Percentiles rank a stretch among this genome's conserved stretches.
Conservation (phyloP, 2,888 invertebrate species). For the Crocallis elinguaria region DNA sequence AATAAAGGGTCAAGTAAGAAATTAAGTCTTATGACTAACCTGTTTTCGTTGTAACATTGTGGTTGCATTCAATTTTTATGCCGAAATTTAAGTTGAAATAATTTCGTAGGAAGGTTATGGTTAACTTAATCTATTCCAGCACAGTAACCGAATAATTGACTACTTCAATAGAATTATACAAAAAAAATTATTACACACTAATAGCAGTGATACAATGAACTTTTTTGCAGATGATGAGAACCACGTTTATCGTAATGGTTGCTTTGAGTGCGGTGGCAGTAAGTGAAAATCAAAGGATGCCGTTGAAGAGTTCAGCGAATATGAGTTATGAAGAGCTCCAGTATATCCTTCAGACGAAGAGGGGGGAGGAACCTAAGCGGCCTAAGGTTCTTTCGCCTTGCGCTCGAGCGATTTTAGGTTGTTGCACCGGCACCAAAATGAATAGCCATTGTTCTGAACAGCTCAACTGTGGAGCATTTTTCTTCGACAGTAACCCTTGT, state of each 20-base stretch:
- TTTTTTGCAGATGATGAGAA: slow-evolving; percentile 59
- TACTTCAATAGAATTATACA: neutral
- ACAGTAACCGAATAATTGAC: slow-evolving; percentile 10
- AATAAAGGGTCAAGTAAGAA: slow-evolving; percentile 10
- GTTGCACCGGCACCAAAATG: slow-evolving; percentile 85
- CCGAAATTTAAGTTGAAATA: neutral
- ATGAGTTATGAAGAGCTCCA: slow-evolving; percentile 63
- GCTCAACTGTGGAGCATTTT: slow-evolving; percentile 88
- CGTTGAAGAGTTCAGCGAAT: slow-evolving; percentile 58
- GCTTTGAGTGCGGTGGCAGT: slow-evolving; percentile 46
- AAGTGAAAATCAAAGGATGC: slow-evolving; percentile 53
- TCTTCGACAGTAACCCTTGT: slow-evolving; percentile 91
- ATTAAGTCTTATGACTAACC: neutral
- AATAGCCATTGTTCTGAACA: slow-evolving; percentile 88
- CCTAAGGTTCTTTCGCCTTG: slow-evolving; percentile 83
- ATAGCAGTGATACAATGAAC: slow-evolving; percentile 17
- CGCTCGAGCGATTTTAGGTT: slow-evolving; percentile 90
- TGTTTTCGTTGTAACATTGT: too few species aligned
- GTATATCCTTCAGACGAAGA: slow-evolving; percentile 58
- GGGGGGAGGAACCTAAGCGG: slow-evolving; percentile 45
- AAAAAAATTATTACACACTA: slow-evolving; percentile 10
- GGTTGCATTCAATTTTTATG: too few species aligned
- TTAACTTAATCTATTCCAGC: neutral
- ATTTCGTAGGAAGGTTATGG: neutral
- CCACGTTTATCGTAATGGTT: slow-evolving; percentile 43